Percentiles rank a stretch among this genome's conserved stretches.
Evolutionary conservation across 2,888 invertebrate genomes (phyloP).

Genomic region (Hypselothyrea guttata): DNA sequence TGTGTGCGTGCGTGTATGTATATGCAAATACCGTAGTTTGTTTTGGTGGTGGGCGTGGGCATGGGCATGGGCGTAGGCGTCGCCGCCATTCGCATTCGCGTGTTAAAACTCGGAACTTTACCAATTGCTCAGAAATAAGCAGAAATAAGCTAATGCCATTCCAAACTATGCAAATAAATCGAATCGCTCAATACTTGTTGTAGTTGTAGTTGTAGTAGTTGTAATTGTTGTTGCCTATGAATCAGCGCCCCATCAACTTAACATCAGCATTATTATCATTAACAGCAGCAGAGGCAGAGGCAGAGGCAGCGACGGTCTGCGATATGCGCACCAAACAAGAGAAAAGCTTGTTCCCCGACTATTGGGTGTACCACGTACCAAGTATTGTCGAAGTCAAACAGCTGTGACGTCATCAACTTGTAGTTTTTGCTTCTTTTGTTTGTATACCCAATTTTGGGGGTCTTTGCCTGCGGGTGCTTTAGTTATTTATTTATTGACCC

Average conservation of each 20-base stretch:
- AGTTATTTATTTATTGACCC: constrained; percentile 35
- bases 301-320: constrained; percentile 15
- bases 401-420: constrained; percentile 41
- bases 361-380: constrained; percentile 13
- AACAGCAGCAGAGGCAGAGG: constrained; percentile 12
- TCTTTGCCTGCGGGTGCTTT: too few relatives aligned
- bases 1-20: constrained; percentile 18
- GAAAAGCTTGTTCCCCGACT: constrained; percentile 40
- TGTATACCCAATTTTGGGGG: constrained; percentile 36
- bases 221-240: constrained; percentile 38
- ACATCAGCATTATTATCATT: constrained; percentile 9
- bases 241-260: constrained; percentile 45
- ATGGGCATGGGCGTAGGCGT: constrained; percentile 65
- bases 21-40: constrained; percentile 56
- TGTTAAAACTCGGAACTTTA: constrained; percentile 54
- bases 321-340: constrained; percentile 48
- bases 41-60: constrained; percentile 58
- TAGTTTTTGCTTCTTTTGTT: too few relatives aligned
- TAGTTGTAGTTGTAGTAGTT: constrained; percentile 20
- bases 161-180: constrained; percentile 42
- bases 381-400: constrained; percentile 19
- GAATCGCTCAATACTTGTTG: constrained; percentile 12
- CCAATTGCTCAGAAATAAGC: constrained; percentile 37
- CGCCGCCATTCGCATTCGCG: constrained; percentile 50
- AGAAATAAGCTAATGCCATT: constrained; percentile 43